Evolutionary conservation across 1,140 invertebrate species (phyloP).

Genomic region (Cydia splendana): DNA sequence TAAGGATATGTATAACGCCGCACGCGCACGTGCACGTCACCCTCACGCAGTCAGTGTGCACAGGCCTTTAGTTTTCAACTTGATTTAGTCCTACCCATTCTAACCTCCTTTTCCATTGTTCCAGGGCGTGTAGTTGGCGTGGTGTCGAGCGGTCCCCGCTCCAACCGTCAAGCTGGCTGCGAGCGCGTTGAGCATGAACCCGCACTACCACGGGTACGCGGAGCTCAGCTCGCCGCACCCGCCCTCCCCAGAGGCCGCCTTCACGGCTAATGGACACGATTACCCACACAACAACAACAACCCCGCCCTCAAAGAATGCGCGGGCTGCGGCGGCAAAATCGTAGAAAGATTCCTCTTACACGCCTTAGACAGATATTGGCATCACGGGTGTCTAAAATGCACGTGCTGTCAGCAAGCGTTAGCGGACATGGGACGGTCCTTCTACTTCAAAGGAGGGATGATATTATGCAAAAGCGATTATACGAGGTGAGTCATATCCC

Average conservation of each 20-base stretch:
- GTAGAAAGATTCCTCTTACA: conserved; percentile 92
- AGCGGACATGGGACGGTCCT: conserved; percentile 93
- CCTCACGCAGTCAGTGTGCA: no score
- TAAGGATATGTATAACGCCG: no score
- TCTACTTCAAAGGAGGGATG: conserved; percentile 94
- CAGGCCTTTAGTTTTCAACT: no score
- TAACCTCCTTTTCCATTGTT: conserved; percentile 36
- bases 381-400: conserved; percentile 95
- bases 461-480: conserved; percentile 97
- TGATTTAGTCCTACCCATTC: neutral
- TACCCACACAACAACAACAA: conserved; percentile 82
- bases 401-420: conserved; percentile 91
- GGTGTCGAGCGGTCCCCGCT: conserved; percentile 73
- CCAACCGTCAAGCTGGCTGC: conserved; percentile 83
- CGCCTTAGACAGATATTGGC: conserved; percentile 96
- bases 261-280: conserved; percentile 74
- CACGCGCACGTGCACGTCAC: no score
- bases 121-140: conserved; percentile 77
- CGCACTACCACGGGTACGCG: conserved; percentile 85
- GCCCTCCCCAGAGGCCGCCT: conserved; percentile 82
- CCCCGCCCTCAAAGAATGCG: conserved; percentile 83
- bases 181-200: conserved; percentile 85
- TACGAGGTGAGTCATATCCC: conserved; percentile 86
- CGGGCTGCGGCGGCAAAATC: conserved; percentile 88
- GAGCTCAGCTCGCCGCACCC: conserved; percentile 85